Percentiles rank a stretch among this genome's conserved stretches.
Conservation (phyloP, 2,797 vertebrate species). For the Catostomus latipinnis region DNA sequence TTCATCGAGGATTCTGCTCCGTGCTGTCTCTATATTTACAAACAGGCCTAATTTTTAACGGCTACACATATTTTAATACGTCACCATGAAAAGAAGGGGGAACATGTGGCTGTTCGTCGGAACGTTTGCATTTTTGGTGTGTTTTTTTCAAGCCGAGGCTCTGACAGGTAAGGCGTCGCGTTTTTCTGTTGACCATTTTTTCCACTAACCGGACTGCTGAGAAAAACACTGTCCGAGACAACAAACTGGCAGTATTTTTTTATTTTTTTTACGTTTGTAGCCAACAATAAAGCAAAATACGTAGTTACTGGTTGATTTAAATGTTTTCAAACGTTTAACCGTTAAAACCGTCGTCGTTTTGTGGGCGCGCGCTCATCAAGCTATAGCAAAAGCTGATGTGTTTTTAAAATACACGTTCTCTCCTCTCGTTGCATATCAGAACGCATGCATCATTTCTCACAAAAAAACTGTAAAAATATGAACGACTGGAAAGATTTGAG, state of each 20-base stretch:
- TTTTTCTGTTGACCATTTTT: constrained; percentile 20
- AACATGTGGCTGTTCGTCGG: constrained; percentile 73
- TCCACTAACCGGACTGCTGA: not conserved
- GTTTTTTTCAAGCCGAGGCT: constrained; percentile 69
- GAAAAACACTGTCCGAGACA: not conserved
- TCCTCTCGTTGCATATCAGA: too few relatives aligned
- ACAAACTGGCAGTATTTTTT: not conserved
- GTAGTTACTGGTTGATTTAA: too few relatives aligned
- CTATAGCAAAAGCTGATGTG: not conserved
- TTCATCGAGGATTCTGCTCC: not conserved
- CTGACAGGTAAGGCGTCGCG: constrained; percentile 75
- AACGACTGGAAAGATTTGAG: not conserved
- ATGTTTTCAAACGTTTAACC: not conserved
- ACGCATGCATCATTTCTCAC: too few relatives aligned
- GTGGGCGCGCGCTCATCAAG: too few relatives aligned
- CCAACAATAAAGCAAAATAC: not conserved
- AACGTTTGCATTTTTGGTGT: constrained; percentile 69
- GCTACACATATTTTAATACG: not conserved
- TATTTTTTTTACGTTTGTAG: not conserved
- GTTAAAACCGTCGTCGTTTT: not conserved
- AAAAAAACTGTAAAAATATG: too few relatives aligned
- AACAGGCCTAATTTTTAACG: not conserved
- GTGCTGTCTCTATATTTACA: not conserved
- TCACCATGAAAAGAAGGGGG: constrained; percentile 4
- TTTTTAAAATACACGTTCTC: not conserved